Conservation (phyloP, 1,140 invertebrate species). For the Argopecten irradians region DNA sequence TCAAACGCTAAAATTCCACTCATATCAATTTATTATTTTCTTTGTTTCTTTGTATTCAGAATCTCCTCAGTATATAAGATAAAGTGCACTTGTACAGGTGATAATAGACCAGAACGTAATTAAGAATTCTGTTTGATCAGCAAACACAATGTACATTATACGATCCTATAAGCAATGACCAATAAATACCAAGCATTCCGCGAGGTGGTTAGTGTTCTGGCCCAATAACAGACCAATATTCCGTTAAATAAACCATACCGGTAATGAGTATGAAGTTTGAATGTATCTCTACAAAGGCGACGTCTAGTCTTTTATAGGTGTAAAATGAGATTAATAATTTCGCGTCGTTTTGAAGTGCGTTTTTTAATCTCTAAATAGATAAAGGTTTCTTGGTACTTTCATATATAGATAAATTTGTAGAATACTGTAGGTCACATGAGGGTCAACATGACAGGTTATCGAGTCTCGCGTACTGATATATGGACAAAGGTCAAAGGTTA, state of each 20-base stretch:
- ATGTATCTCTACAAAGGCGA: background rate
- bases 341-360: background rate
- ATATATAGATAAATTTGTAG: background rate
- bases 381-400: background rate
- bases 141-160: background rate
- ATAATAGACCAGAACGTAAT: background rate
- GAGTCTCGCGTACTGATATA: background rate
- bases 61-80: background rate
- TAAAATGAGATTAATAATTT: background rate
- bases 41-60: background rate
- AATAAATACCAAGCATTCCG: background rate
- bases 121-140: background rate
- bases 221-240: background rate
- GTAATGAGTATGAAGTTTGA: background rate
- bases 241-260: background rate
- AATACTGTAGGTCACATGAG: background rate
- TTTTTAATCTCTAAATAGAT: background rate
- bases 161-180: background rate
- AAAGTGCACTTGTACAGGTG: background rate
- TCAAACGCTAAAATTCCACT: background rate
- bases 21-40: background rate
- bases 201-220: background rate
- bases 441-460: background rate
- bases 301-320: background rate
- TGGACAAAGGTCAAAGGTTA: background rate